Percentiles rank a stretch among this genome's conserved stretches.
phyloP scores from a whole-genome alignment of 2,113 vertebrate species.

The Takifugu bimaculatus region DNA sequence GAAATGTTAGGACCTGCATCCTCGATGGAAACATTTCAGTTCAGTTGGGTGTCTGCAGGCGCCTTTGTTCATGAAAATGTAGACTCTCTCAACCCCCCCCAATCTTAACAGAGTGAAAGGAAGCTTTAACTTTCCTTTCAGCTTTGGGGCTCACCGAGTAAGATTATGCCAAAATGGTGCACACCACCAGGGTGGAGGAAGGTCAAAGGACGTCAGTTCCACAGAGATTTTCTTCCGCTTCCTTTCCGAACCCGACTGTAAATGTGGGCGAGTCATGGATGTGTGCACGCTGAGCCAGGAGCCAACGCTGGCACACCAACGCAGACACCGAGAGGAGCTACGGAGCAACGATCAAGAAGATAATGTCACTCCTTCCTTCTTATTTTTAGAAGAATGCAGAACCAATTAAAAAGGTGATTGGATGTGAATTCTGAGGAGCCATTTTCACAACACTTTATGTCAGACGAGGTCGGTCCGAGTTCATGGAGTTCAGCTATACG shows the following conservation, averaged over 20 bases:
- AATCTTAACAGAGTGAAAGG: conserved; percentile 51
- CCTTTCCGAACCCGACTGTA: conserved; percentile 49
- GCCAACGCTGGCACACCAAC: background rate
- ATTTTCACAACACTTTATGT: too few species aligned
- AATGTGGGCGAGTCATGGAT: conserved; percentile 57
- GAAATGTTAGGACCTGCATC: conserved; percentile 69
- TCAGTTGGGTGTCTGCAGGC: conserved; percentile 50
- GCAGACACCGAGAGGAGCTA: background rate
- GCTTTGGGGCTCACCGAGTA: conserved; percentile 53
- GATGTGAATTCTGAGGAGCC: too few species aligned
- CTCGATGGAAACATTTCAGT: conserved; percentile 67
- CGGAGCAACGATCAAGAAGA: too few species aligned
- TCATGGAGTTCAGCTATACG: too few species aligned
- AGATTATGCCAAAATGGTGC: conserved; percentile 42
- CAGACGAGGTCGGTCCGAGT: too few species aligned
- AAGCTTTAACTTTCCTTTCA: conserved; percentile 58
- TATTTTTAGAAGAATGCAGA: too few species aligned
- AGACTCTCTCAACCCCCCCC: conserved; percentile 43
- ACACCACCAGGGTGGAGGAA: conserved; percentile 36
- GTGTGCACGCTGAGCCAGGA: conserved; percentile 24
- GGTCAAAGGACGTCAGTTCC: conserved; percentile 50
- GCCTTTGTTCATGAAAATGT: conserved; percentile 60
- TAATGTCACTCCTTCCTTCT: too few species aligned
- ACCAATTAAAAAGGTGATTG: too few species aligned
- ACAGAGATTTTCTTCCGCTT: conserved; percentile 55